Evolutionary conservation across 2,888 invertebrate genomes (phyloP), one percentile per base, ranked within the genome.

Genomic region (Zygogramma bicolorata): DNA sequence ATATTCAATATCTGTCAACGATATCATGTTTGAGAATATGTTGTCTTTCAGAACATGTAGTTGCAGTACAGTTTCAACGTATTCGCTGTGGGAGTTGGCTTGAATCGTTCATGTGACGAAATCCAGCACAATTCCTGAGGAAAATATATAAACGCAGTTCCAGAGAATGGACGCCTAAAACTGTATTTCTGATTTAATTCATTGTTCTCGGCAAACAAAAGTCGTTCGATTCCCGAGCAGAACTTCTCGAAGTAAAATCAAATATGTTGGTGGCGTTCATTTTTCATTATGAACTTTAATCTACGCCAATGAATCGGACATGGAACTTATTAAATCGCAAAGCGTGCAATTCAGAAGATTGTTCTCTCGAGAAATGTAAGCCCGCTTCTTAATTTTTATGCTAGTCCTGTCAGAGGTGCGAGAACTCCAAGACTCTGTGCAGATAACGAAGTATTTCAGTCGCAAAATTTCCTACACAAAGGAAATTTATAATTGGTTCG

Each of bases 321-420:
- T 71, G 70, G 74, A 76, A 75, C 76, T 75, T 76, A 76, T 76
- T 76, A 76, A 76, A 76, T 73, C 76, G 83, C 81, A 76, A 81
- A 82, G 81, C 83, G 83, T 84, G 83, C 84, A 81, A 80, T 81
- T 80, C 79, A 76, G 80, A 77, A 84, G 83, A 84, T 84, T 84
- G 84, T 81, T 81, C 83, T 84, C 82, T 83, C 78, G 81, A 82
- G 84, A 83, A 83, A 83, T 46, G 61, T 63, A 63, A 62, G 69
- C 61, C 62, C 22, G 59, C 31, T 58, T 71, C 68, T 74, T 68
- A 71, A 74, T 74, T 67, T 70, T 67, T 68, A 70, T 70, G 70
- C 73, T 70, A 60, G 63, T 60, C 58, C 67, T 70, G 70, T 70
- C 68, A 61, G 67, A 31, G 63, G 70, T 63, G 63, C 18, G 49